Evolutionary conservation across 1,140 invertebrate species (phyloP).

Genomic region (Adoxophyes honmai): DNA sequence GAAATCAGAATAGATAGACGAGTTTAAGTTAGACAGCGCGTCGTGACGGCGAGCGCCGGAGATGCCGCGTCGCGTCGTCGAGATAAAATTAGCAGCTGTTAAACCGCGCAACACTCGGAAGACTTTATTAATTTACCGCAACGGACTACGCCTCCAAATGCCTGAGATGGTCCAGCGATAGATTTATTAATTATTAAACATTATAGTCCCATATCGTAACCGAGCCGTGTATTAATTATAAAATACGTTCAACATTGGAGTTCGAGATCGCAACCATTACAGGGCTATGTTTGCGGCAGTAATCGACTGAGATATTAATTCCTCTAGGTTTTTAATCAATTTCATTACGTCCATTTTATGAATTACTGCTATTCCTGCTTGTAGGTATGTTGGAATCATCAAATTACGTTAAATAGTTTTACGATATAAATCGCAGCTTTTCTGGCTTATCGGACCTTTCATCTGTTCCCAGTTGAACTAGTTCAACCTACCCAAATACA

Average conservation of each 20-base stretch:
- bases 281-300: constrained; percentile 2
- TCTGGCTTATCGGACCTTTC: no score
- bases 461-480: no score
- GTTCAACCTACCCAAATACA: no score
- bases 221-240: constrained; percentile 9
- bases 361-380: not conserved
- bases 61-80: constrained; percentile 50
- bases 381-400: no score
- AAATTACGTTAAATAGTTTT: no score
- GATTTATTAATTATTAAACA: constrained; percentile 63
- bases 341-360: not conserved
- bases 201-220: constrained; percentile 21
- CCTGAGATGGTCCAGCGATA: constrained; percentile 48
- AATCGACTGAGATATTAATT: not conserved
- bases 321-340: not conserved
- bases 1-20: constrained; percentile 32
- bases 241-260: constrained; percentile 4
- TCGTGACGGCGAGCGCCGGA: constrained; percentile 25
- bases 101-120: constrained; percentile 68
- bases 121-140: constrained; percentile 71
- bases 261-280: constrained; percentile 8
- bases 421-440: no score
- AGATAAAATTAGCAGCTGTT: constrained; percentile 71
- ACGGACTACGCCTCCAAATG: constrained; percentile 55
- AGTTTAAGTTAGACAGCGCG: constrained; percentile 40